Percentiles rank a stretch among this genome's conserved stretches.
phyloP scores from a whole-genome alignment of 2,113 vertebrate genomes.

The Pituophis catenifer region DNA sequence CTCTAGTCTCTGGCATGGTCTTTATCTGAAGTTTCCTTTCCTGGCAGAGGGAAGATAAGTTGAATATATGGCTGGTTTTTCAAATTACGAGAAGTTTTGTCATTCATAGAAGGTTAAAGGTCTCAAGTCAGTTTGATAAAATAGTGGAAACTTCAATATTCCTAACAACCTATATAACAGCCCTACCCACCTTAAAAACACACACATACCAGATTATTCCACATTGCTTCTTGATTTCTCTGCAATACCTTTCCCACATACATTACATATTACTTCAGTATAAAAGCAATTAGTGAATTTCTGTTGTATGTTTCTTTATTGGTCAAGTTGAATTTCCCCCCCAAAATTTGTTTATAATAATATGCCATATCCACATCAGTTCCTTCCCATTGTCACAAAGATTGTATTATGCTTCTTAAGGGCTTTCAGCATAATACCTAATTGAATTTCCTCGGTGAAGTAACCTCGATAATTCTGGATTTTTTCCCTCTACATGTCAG shows the following conservation, averaged over 20 bases:
- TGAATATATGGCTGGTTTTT: conserved; percentile 35
- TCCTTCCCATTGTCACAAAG: neutral
- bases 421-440: neutral
- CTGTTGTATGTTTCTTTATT: neutral
- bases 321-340: neutral
- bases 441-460: neutral
- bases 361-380: neutral
- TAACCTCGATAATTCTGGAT: neutral
- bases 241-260: neutral
- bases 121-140: conserved; percentile 35
- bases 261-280: neutral
- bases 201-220: neutral
- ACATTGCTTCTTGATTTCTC: neutral
- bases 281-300: neutral
- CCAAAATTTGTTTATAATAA: neutral
- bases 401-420: neutral
- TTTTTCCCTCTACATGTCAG: neutral
- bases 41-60: conserved; percentile 15
- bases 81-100: conserved; percentile 32
- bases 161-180: neutral
- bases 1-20: neutral
- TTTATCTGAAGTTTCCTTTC: conserved; percentile 31
- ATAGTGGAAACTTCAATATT: neutral
- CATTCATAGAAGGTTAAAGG: conserved; percentile 30
- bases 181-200: neutral